phyloP scores from a whole-genome alignment of 92 coral and sea anemone species.

The Montipora capitata region DNA sequence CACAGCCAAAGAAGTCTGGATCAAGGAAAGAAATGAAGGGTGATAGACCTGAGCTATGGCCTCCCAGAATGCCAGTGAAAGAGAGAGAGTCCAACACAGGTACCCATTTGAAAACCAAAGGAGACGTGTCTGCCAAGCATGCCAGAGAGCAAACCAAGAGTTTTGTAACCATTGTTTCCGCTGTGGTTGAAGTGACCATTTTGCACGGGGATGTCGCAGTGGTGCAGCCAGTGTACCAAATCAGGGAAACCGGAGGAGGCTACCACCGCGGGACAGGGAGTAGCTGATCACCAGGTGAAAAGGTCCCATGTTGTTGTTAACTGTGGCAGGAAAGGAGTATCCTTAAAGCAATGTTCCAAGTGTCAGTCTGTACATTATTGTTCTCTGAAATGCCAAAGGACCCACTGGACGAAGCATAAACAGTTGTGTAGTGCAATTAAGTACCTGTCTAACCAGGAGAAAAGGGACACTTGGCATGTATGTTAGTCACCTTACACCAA shows the following conservation, averaged over 20 bases:
- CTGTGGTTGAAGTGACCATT: slow-evolving; percentile 76
- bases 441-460: slow-evolving; percentile 33
- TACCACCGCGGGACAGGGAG: slow-evolving; percentile 84
- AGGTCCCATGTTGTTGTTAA: slow-evolving; percentile 66
- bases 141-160: slow-evolving; percentile 18
- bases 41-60: not conserved
- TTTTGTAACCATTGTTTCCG: slow-evolving; percentile 57
- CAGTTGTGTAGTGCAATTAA: slow-evolving; percentile 62
- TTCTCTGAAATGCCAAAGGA: slow-evolving; percentile 19
- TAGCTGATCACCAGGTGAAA: slow-evolving; percentile 43
- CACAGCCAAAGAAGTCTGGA: no score
- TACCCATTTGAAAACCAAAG: slow-evolving; percentile 35
- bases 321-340: slow-evolving; percentile 41
- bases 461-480: slow-evolving; percentile 42
- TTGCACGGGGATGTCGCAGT: slow-evolving; percentile 63
- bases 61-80: not conserved
- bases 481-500: slow-evolving; percentile 85
- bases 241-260: slow-evolving; percentile 30
- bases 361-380: slow-evolving; percentile 46
- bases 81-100: slow-evolving; percentile 2
- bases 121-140: slow-evolving; percentile 50
- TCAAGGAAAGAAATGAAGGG: no score
- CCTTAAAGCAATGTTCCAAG: no score
- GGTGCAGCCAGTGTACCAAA: slow-evolving; percentile 15
- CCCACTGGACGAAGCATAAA: slow-evolving; percentile 40